Conservation (phyloP, 2,113 vertebrate genomes). For the Prietella phreatophila region DNA sequence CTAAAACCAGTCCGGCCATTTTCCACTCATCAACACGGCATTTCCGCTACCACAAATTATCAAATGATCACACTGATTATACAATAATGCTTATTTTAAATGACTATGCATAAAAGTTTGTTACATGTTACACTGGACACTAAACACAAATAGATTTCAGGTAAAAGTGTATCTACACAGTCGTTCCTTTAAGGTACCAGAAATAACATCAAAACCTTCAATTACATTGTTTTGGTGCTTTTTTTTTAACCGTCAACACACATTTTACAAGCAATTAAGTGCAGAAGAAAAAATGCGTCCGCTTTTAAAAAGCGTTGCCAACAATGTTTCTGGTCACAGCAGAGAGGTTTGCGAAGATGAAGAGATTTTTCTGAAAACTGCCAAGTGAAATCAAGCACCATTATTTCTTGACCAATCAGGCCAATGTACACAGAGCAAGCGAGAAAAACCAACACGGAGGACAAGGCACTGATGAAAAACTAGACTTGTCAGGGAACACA, state of each 20-base stretch:
- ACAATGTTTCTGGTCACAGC: background rate
- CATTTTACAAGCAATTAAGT: background rate
- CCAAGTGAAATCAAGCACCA: background rate
- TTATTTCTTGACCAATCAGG: background rate
- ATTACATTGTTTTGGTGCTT: background rate
- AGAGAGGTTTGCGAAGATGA: background rate
- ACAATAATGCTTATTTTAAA: background rate
- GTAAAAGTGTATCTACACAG: background rate
- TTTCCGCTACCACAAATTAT: background rate
- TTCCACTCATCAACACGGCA: background rate
- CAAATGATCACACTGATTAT: background rate
- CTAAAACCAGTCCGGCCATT: background rate
- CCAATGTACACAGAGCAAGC: background rate
- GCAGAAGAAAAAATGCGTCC: too few relatives aligned
- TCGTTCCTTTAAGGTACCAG: background rate
- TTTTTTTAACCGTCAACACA: background rate
- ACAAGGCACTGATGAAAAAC: background rate
- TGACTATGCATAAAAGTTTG: background rate
- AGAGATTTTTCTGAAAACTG: background rate
- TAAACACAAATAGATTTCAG: background rate
- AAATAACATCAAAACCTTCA: background rate
- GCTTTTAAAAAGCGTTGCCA: background rate
- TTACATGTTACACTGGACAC: background rate
- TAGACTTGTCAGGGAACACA: background rate
- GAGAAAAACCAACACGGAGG: background rate